Evolutionary conservation across 1,140 invertebrate species (phyloP).

Genomic region (Orchestia grillus): DNA sequence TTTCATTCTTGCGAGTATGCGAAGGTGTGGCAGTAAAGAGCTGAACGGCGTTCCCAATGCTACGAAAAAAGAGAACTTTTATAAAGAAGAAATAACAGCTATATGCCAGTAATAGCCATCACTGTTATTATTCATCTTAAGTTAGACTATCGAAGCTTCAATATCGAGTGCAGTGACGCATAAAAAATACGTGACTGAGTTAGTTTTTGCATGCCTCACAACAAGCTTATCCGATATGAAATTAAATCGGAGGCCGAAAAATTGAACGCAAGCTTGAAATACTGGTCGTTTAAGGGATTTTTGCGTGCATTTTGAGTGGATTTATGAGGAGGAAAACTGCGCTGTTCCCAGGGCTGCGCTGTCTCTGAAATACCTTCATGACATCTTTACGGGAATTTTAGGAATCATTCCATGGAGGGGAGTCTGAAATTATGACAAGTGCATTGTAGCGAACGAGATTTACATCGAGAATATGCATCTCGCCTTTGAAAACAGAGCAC

Average conservation of each 20-base stretch:
- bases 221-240: background rate
- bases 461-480: constrained; percentile 36
- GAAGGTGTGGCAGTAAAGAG: too few species aligned
- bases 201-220: background rate
- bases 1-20: too few species aligned
- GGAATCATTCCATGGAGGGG: constrained; percentile 14
- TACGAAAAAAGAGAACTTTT: background rate
- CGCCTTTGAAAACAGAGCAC: background rate
- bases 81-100: too few species aligned
- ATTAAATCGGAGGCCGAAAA: background rate
- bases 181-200: background rate
- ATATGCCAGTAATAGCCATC: too few species aligned
- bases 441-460: constrained; percentile 51
- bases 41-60: background rate
- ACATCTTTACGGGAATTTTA: constrained; percentile 51
- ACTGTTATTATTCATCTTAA: background rate
- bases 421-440: constrained; percentile 53
- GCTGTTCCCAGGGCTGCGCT: background rate
- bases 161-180: background rate
- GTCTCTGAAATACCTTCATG: constrained; percentile 3
- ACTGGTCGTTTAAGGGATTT: constrained; percentile 14
- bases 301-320: constrained; percentile 13
- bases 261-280: background rate
- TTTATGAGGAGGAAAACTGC: background rate
- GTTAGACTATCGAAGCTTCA: background rate